These are phyloP conservation scores for Adela reaumurella DNA, from an alignment of 2,888 invertebrate species.

Conservation along the genomic window DNA sequence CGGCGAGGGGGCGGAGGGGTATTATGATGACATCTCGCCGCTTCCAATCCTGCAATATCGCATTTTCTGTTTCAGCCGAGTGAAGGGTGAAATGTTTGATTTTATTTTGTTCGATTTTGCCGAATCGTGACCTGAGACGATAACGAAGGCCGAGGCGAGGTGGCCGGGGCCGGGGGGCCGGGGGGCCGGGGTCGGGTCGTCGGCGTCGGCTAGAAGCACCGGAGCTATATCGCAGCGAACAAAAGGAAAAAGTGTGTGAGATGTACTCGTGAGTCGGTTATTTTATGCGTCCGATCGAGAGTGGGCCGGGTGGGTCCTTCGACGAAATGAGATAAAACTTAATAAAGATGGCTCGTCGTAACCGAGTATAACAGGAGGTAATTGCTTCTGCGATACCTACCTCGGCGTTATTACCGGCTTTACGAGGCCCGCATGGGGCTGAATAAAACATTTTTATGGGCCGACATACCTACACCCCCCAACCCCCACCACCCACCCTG, in stretches of 20 bases:
- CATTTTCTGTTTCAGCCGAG: constrained; percentile 30
- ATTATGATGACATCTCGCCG: constrained; percentile 30
- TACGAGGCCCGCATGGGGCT: constrained; percentile 55
- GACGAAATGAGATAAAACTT: constrained; percentile 51
- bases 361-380: constrained; percentile 58
- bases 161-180: too few relatives aligned
- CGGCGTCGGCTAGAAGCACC: too few relatives aligned
- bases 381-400: constrained; percentile 56
- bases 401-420: constrained; percentile 51
- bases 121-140: constrained; percentile 39
- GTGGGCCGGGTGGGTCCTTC: constrained; percentile 24
- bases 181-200: too few relatives aligned
- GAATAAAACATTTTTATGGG: constrained; percentile 54
- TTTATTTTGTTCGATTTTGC: constrained; percentile 43
- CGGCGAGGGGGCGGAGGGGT: constrained; percentile 10
- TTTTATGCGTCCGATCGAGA: constrained; percentile 8
- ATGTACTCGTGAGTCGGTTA: not conserved
- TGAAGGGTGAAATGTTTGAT: constrained; percentile 33
- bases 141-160: constrained; percentile 3
- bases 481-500: not conserved
- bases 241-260: not conserved
- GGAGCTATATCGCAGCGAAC: too few relatives aligned
- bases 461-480: constrained; percentile 23
- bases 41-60: constrained; percentile 27
- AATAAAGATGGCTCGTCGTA: constrained; percentile 55